Base-by-base conservation (phyloP, 2,888 invertebrate genomes). In the Taphrorychus bicolor region DNA sequence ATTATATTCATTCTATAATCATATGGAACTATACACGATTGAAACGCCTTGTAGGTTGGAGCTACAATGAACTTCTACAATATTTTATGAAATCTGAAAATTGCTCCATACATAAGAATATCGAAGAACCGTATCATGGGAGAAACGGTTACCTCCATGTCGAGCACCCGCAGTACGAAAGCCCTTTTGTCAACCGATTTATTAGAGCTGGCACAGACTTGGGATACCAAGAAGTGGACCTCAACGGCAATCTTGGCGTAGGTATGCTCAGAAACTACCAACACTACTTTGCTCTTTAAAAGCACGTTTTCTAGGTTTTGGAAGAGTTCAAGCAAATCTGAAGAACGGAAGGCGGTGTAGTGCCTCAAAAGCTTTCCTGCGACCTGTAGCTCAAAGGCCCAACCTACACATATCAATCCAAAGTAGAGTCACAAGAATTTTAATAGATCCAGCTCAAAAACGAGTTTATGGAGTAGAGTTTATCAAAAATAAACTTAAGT, bases 11-110 rank as follows among this genome's bases (percentile, higher is more conserved):
- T 9, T 45, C 7, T 45, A 14, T 45, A 11, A 14, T 16, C 16
- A 45, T 45, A n/a, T n/a, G n/a, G n/a, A n/a, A n/a, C n/a, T n/a
- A n/a, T n/a, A 22, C 1, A 32, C 14, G 5, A 24, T 22, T 23
- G n/a, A 24, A 18, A 14, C 4, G 4, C 41, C 7, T 40, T 57
- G n/a, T 41, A 0, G 94, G 94, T 0, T 95, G 95, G 95, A 87
- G 88, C 63, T 94, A 90, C 77, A 77, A 85, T 0, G 88, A 92
- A 61, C 84, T 93, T 0, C 77, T 93, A 17, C 87, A 89, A 1
- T 94, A 93, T 78, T 96, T 96, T 74, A 86, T 86, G 69, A 93
- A 92, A 79, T 91, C 91, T 0, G 93, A 93, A 82, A 89, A 90
- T 73, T 87, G 90, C 72, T 84, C 84, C 54, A 85, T 87, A 61